These are phyloP conservation scores for Rhea pennata DNA, from an alignment of 2,113 vertebrate genomes.

Conservation along the genomic window DNA sequence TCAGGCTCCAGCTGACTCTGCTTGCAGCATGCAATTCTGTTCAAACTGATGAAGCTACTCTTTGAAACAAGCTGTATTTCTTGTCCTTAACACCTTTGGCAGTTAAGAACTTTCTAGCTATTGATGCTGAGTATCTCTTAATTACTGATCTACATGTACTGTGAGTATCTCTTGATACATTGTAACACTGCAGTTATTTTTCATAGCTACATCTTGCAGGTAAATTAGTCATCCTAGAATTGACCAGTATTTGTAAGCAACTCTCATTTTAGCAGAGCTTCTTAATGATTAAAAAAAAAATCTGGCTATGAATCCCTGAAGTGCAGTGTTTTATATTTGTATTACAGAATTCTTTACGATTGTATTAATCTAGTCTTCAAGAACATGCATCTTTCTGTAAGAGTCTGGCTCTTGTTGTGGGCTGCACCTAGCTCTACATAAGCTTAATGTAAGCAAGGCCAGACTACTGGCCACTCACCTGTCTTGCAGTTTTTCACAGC, in stretches of 20 bases:
- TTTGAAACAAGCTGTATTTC: not conserved
- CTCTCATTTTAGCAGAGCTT: not conserved
- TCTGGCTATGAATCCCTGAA: not conserved
- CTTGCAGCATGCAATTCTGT: not conserved
- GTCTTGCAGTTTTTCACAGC: not conserved
- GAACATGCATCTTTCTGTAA: not conserved
- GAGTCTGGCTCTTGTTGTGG: not conserved
- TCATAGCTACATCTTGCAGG: not conserved
- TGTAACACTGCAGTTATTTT: not conserved
- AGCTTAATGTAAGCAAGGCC: not conserved
- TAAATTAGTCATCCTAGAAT: not conserved
- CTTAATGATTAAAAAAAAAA: too few species aligned
- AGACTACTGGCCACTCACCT: not conserved
- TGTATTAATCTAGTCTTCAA: not conserved
- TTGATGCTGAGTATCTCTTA: not conserved
- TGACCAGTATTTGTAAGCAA: not conserved
- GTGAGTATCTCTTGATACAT: not conserved
- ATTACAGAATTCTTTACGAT: not conserved
- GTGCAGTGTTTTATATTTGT: not conserved
- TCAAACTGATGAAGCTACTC: not conserved
- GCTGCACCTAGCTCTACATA: not conserved
- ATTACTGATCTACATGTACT: not conserved
- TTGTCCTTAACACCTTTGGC: not conserved
- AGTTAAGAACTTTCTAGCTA: not conserved
- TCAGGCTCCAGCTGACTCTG: not conserved